phyloP scores from a whole-genome alignment of 2,888 invertebrate species.

The Sthenelais limicola region DNA sequence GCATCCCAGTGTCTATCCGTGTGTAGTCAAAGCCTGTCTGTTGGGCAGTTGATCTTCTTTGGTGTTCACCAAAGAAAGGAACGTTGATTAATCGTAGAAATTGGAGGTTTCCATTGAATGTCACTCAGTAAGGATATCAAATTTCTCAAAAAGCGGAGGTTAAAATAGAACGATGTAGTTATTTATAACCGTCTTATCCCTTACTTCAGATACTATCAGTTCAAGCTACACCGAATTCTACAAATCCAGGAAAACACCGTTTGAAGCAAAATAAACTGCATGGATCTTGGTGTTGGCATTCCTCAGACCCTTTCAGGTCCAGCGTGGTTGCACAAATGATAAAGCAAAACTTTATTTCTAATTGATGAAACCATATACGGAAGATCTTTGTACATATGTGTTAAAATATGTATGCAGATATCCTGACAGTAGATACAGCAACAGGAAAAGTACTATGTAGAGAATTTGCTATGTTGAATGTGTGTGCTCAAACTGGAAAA shows the following conservation, averaged over 20 bases:
- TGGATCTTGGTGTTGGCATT: background rate
- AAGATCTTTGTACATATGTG: too few relatives aligned
- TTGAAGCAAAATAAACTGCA: background rate
- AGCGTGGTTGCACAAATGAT: background rate
- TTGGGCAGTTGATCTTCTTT: too few relatives aligned
- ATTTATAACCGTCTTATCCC: background rate
- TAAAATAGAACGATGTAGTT: background rate
- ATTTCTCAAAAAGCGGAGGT: background rate
- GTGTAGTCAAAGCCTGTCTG: too few relatives aligned
- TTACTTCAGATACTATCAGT: background rate
- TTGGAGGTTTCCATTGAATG: background rate
- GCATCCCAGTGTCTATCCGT: too few relatives aligned
- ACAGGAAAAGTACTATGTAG: background rate
- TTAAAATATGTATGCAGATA: too few relatives aligned
- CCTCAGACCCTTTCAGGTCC: conserved; percentile 11
- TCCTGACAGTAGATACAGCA: background rate
- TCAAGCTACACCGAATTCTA: conserved; percentile 5
- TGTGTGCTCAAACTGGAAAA: too few relatives aligned
- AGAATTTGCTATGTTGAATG: too few relatives aligned
- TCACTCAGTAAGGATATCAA: background rate
- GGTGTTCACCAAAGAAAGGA: too few relatives aligned
- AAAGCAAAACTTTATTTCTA: too few relatives aligned
- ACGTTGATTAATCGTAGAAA: too few relatives aligned
- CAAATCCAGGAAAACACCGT: background rate
- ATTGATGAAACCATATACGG: too few relatives aligned